phyloP scores from a whole-genome alignment of 2,888 invertebrate species.

The Philhelius pedissequus region DNA sequence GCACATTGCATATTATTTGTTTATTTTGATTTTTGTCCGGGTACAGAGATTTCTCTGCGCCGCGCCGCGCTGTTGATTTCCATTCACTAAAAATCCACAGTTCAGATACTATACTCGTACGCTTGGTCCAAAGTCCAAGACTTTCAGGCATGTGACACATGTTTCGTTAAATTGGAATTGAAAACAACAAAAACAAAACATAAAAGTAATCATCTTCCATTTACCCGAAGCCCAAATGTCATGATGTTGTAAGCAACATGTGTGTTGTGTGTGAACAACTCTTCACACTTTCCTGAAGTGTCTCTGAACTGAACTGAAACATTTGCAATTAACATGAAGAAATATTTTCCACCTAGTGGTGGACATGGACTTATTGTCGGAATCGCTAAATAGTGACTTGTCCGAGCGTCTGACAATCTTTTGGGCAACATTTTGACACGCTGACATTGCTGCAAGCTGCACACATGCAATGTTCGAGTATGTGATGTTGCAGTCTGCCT shows the following conservation, averaged over 20 bases:
- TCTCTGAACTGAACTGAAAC: constrained; percentile 16
- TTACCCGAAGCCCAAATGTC: background rate
- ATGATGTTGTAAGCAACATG: constrained; percentile 10
- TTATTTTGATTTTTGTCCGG: background rate
- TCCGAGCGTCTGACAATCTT: constrained; percentile 4
- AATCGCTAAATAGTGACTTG: background rate
- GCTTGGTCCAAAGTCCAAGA: constrained; percentile 35
- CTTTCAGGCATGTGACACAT: constrained; percentile 48
- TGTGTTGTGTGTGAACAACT: constrained; percentile 18
- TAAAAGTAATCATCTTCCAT: constrained; percentile 19
- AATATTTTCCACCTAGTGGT: background rate
- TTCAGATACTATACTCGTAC: no score
- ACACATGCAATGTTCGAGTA: background rate
- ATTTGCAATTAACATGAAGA: constrained; percentile 42
- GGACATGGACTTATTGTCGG: background rate
- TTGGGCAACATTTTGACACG: constrained; percentile 38
- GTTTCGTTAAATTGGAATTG: constrained; percentile 11
- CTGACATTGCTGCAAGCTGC: background rate
- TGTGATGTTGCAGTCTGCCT: constrained; percentile 38
- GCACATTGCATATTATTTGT: background rate
- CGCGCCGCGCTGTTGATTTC: no score
- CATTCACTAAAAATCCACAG: constrained; percentile 38
- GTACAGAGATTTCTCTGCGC: constrained; percentile 4
- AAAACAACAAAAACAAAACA: constrained; percentile 3
- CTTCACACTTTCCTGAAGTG: background rate